Conservation (phyloP, 2,888 invertebrate genomes). For the Xanthia togata region DNA sequence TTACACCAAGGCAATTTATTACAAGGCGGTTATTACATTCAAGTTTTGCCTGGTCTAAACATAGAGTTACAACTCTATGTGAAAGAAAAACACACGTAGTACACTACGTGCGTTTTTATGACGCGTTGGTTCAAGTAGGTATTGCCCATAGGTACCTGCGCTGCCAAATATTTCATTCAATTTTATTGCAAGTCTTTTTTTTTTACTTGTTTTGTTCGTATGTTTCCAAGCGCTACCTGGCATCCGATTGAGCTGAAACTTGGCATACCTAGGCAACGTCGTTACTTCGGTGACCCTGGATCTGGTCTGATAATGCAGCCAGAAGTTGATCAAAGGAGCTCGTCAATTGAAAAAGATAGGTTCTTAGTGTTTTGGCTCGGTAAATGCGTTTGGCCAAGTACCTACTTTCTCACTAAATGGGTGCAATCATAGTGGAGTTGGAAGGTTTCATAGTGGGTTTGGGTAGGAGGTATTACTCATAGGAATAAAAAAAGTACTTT, state of each 20-base stretch:
- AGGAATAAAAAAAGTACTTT: no score
- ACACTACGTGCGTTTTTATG: no score
- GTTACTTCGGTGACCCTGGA: neutral
- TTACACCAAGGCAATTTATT: neutral
- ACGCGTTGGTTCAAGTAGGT: neutral
- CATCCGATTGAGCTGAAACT: neutral
- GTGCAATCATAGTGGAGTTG: no score
- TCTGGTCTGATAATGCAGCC: neutral
- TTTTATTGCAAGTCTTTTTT: no score
- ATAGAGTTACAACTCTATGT: no score
- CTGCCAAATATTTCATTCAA: no score
- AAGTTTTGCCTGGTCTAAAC: neutral
- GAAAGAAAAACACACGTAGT: no score
- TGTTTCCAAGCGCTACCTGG: neutral
- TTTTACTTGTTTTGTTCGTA: neutral
- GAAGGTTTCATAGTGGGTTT: no score
- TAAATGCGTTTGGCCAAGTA: neutral
- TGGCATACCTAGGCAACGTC: no score
- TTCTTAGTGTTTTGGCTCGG: neutral
- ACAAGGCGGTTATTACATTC: neutral
- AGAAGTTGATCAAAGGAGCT: neutral
- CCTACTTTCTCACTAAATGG: neutral
- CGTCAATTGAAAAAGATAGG: neutral
- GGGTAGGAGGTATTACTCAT: no score
- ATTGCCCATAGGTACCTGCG: neutral